Conservation (phyloP, 2,113 vertebrate species). For the Apteryx mantelli region DNA sequence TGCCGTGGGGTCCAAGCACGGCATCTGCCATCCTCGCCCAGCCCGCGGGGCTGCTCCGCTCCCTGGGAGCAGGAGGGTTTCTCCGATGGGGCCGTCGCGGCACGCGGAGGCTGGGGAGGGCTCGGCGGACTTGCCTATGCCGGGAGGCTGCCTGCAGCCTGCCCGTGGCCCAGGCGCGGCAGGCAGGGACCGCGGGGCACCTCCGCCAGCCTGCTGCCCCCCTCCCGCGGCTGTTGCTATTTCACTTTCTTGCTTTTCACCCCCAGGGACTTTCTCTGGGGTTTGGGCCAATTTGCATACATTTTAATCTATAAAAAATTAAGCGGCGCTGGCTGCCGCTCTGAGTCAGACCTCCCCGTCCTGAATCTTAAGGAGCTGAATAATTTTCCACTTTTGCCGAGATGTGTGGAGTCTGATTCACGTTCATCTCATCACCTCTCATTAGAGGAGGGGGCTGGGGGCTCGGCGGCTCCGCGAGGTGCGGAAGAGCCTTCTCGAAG, state of each 20-base stretch:
- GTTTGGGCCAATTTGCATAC: slow-evolving; percentile 82
- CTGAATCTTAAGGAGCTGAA: slow-evolving; percentile 82
- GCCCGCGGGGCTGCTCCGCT: rapidly evolving
- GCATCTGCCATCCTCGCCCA: background rate
- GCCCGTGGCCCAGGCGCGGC: background rate
- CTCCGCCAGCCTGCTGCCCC: slow-evolving; percentile 14
- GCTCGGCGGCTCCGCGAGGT: rapidly evolving
- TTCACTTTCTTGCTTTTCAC: slow-evolving; percentile 73
- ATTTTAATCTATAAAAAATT: slow-evolving; percentile 87
- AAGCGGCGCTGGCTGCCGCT: slow-evolving; percentile 75
- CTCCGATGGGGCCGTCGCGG: background rate
- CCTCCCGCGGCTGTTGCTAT: slow-evolving; percentile 17
- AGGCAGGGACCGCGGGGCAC: background rate
- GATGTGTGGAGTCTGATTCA: slow-evolving; percentile 64
- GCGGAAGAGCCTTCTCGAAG: slow-evolving; percentile 3
- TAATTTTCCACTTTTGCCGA: slow-evolving; percentile 79
- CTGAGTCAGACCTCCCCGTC: slow-evolving; percentile 80
- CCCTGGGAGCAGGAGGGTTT: background rate
- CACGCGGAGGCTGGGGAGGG: background rate
- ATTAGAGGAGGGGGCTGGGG: slow-evolving; percentile 57
- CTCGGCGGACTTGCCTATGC: background rate
- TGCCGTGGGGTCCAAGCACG: rapidly evolving
- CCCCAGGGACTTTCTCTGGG: slow-evolving; percentile 81
- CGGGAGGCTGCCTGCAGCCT: background rate
- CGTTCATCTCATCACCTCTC: slow-evolving; percentile 64